A percentile compares a stretch with the other conserved stretches of the same genome.
phyloP scores from a whole-genome alignment of 2,797 vertebrate genomes.

The Trichosurus vulpecula region DNA sequence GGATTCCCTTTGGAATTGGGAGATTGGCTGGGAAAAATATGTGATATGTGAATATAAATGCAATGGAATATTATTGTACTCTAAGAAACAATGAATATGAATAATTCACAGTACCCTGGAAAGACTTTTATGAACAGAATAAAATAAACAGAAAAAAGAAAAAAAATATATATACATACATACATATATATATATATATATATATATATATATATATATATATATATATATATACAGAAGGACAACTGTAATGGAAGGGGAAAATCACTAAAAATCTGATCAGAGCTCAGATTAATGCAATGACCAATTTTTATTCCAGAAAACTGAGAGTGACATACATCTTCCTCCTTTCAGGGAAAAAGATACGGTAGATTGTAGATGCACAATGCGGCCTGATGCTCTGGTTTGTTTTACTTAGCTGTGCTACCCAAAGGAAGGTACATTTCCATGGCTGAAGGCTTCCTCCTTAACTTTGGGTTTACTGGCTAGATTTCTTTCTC shows the following conservation, averaged over 20 bases:
- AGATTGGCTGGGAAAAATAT: neutral
- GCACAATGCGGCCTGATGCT: neutral
- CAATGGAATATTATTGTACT: neutral
- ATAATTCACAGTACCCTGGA: neutral
- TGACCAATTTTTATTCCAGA: neutral
- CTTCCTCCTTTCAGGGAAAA: neutral
- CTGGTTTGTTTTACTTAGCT: neutral
- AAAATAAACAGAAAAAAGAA: neutral
- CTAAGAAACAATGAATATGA: neutral
- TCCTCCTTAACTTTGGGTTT: no score
- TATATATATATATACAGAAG: neutral
- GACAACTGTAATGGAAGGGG: neutral
- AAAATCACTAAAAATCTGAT: neutral
- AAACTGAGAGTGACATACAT: neutral
- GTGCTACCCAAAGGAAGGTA: no score
- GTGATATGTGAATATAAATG: neutral
- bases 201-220: no score
- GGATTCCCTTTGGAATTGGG: neutral
- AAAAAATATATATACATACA: no score
- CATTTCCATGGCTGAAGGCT: no score
- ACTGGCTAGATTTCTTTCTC: no score
- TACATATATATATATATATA: no score
- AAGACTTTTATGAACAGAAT: neutral
- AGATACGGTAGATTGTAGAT: neutral
- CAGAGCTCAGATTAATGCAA: neutral